Base-by-base conservation (phyloP, 2,797 vertebrate species). In the Acanthopagrus latus region DNA sequence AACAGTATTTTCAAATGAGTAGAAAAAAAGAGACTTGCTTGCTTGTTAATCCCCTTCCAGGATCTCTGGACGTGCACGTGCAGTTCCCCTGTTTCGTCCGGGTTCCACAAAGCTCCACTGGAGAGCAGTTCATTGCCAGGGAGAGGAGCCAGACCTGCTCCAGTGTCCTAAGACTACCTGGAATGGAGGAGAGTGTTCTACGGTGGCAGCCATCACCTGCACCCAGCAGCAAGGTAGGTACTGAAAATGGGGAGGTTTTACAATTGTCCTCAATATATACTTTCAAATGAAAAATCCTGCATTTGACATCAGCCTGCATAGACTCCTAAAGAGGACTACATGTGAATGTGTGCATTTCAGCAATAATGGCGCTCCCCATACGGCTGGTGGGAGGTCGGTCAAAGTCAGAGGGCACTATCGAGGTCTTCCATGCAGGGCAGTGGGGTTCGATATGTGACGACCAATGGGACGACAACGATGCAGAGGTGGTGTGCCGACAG, bases 401-500 rank as follows among this genome's bases (percentile, higher is more conserved):
- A 0, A 41, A 41, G 17, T 91, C 90, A 0, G 97, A 99, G 90
- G 98, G 98, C 83, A 95, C 96, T 60, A 97, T 99, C 27, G 98
- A 99, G 89, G 93, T 99, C 59, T 97, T 96, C 91, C 95, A 96
- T 0, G 95, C 94, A 0, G 97, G 98, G 20, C 97, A 97, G 81
- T 99, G 98, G 98, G 98, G 98, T 1, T 97, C 98, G 2, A 83
- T 99, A 80, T 99, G 98, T 65, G 98, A 99, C 0, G 97, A 99
- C 87, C 98, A 99, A 75, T 99, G 98, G 98, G 98, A 99, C 8
- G 95, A 97, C 38, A 96, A 94, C 0, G 98, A 99, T 54, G 98
- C 98, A 23, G 98, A 98, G 88, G 98, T 99, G 63, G 93, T 99
- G 87, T 99, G 98, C 92, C 96, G 98, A 93, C 98, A 99, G 89